Evolutionary conservation across 2,888 invertebrate genomes (phyloP).

Genomic region (Calliphora vomitoria): DNA sequence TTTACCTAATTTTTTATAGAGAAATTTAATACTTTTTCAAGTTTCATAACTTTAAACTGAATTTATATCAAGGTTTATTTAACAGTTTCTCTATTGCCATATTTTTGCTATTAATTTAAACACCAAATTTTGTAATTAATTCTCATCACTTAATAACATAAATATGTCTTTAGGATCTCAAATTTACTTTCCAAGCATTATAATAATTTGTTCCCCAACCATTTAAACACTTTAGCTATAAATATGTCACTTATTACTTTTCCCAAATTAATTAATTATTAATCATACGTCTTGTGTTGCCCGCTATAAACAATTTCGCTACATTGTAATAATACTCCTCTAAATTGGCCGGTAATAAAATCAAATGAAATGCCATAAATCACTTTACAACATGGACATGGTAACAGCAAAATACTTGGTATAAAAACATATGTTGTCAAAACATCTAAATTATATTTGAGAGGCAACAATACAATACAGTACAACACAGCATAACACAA

Average conservation of each 20-base stretch:
- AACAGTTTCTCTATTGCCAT: too few relatives aligned
- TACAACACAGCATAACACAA: background rate
- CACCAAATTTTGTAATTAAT: too few relatives aligned
- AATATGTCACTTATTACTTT: background rate
- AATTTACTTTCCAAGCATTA: too few relatives aligned
- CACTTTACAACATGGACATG: slow-evolving; percentile 39
- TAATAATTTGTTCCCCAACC: background rate
- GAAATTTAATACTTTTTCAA: too few relatives aligned
- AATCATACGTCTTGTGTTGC: slow-evolving; percentile 26
- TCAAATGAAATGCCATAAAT: slow-evolving; percentile 68
- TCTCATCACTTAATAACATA: too few relatives aligned
- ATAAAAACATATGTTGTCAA: slow-evolving; percentile 49
- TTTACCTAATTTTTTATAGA: too few relatives aligned
- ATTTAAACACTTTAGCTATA: background rate
- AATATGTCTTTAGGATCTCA: too few relatives aligned
- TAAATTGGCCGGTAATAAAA: slow-evolving; percentile 64
- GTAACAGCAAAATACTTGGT: slow-evolving; percentile 1
- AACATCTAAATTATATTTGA: slow-evolving; percentile 43
- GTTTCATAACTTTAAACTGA: too few relatives aligned
- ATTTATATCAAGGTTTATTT: too few relatives aligned
- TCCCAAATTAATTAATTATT: slow-evolving; percentile 41
- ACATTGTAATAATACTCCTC: background rate
- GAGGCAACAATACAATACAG: slow-evolving; percentile 8
- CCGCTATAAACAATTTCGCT: background rate
- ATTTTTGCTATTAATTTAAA: too few relatives aligned